A percentile compares a stretch with the other conserved stretches of the same genome.
These are phyloP conservation scores for Lutjanus campechanus DNA, from an alignment of 2,797 vertebrate species.

Conservation along the genomic window DNA sequence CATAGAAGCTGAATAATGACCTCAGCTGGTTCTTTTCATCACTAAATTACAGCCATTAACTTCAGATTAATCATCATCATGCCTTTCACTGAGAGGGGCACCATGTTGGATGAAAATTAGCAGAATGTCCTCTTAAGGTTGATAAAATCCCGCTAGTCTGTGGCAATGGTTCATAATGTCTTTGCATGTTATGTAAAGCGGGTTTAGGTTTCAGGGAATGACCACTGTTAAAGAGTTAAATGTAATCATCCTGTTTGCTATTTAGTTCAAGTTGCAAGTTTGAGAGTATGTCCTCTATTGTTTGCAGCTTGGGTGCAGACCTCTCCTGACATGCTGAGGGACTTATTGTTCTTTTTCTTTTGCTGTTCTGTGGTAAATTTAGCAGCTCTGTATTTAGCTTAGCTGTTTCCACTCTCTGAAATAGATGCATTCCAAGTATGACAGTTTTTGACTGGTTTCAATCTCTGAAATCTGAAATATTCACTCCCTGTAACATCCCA, in stretches of 20 bases:
- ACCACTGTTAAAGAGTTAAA: background rate
- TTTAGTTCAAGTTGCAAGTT: background rate
- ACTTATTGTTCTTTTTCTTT: background rate
- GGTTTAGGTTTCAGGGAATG: background rate
- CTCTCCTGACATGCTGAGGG: background rate
- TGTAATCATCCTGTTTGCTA: background rate
- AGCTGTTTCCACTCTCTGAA: conserved; percentile 6
- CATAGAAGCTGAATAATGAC: conserved; percentile 38
- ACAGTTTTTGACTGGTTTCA: background rate
- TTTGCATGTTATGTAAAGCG: background rate
- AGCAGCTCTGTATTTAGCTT: background rate
- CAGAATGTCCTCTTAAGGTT: conserved; percentile 11
- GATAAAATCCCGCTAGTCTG: conserved; percentile 12
- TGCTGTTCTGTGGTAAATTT: background rate
- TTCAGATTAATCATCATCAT: conserved; percentile 63
- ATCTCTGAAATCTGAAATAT: background rate
- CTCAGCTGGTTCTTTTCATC: conserved; percentile 56
- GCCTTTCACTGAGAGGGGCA: conserved; percentile 25
- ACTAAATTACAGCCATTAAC: conserved; percentile 57
- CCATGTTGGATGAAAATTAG: conserved; percentile 32
- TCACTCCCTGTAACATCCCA: background rate
- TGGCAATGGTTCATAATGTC: background rate
- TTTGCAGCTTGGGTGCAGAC: background rate
- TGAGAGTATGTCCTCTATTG: background rate
- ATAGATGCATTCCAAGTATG: background rate